Percentiles rank a stretch among this genome's conserved stretches.
Conservation (phyloP, 2,113 vertebrate species). For the Hippocampus guttulatus region DNA sequence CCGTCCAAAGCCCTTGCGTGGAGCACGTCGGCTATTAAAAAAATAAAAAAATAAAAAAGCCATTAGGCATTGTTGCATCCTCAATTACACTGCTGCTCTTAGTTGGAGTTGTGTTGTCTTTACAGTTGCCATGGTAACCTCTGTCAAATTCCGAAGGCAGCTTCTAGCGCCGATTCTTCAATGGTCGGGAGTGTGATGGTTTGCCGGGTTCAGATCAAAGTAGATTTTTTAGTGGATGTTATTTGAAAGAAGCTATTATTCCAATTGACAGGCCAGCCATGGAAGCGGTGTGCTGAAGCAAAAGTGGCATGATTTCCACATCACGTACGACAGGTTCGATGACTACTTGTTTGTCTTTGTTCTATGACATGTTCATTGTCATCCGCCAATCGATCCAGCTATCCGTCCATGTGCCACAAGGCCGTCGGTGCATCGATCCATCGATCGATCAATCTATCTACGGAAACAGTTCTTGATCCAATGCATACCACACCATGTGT, state of each 20-base stretch:
- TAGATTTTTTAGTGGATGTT: background rate
- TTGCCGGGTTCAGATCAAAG: background rate
- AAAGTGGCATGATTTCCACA: background rate
- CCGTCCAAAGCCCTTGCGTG: background rate
- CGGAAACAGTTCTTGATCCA: too few species aligned
- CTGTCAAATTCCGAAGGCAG: background rate
- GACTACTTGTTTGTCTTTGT: too few species aligned
- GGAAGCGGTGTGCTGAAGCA: background rate
- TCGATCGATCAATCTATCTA: too few species aligned
- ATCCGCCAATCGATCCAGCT: too few species aligned
- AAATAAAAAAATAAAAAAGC: background rate
- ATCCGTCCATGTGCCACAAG: too few species aligned
- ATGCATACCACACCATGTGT: too few species aligned
- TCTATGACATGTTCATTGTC: too few species aligned
- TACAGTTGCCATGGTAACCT: slow-evolving; percentile 2
- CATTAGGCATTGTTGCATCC: background rate
- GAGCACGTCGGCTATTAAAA: background rate
- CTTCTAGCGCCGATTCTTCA: background rate
- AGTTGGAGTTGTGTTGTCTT: background rate
- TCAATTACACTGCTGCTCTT: background rate
- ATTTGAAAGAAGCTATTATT: background rate
- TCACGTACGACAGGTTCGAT: too few species aligned
- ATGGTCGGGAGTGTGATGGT: too few species aligned
- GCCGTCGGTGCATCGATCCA: too few species aligned
- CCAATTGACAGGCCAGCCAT: background rate